Evolutionary conservation across 1,140 invertebrate genomes (phyloP), one percentile per base, ranked within the genome.

Genomic region (Ectropis grisescens): DNA sequence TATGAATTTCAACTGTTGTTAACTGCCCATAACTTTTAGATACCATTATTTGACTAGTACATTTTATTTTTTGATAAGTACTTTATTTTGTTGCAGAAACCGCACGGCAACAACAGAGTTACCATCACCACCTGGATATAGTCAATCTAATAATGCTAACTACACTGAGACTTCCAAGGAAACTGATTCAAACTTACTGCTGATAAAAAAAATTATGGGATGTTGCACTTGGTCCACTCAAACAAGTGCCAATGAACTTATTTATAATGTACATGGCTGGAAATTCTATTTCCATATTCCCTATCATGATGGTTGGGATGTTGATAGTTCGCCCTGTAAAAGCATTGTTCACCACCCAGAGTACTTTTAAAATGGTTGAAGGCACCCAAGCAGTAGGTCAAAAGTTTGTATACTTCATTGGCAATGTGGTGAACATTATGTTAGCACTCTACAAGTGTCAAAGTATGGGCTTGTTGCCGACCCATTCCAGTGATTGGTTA

Each of bases 231-330:
- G 96, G 91, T 4, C 97, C 98, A 4, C 66, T 99, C 2, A 98
- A 98, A 76, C 91, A 93, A 84, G 91, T 99, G 16, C 97, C 98
- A 2, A 99, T 99, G 98, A 99, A 99, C 82, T 82, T 99, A 11
- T 98, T 99, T 61, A 97, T 99, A 28, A 98, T 99, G 95, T 99
- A 98, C 78, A 99, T 99, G 98, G 94, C 97, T 36, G 98, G 97
- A 22, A 98, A 96, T 80, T 97, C 97, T 0, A 98, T 99, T 58
- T 98, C 96, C 0, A 98, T 99, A 48, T 99, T 99, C 64, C 98
- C 98, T 1, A 99, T 99, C n/a, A 99, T 99, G 98, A 99, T 99
- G 97, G 95, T 99, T 11, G 96, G 96, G 22, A 99, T 99, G 98
- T 88, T 99, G 68, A 93, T 98, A 44, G 91, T 98, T 40, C 85